A percentile compares a stretch with the other conserved stretches of the same genome.
Conservation (phyloP, 2,888 invertebrate species). For the Sussaba pulchella region DNA sequence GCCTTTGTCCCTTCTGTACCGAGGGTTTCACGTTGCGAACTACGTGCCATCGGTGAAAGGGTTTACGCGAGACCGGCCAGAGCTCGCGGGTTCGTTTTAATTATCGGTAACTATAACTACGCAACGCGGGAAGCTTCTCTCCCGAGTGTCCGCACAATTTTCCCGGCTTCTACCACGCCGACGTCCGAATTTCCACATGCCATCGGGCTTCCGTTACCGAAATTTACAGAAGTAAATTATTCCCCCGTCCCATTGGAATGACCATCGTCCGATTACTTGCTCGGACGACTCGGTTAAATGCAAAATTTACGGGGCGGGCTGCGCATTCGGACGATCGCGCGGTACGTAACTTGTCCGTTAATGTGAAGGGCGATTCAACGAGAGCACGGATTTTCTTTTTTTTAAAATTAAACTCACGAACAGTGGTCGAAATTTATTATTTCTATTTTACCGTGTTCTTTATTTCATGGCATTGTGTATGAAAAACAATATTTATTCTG, state of each 20-base stretch:
- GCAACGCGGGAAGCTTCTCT: slow-evolving; percentile 40
- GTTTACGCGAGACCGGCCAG: not conserved
- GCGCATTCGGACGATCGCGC: not conserved
- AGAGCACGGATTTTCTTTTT: too few relatives aligned
- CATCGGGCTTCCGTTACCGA: not conserved
- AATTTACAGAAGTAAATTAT: slow-evolving; percentile 16
- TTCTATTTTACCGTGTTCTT: too few relatives aligned
- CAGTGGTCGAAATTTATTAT: too few relatives aligned
- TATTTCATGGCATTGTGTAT: too few relatives aligned
- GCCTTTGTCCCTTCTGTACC: slow-evolving; percentile 52
- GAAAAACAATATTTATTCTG: too few relatives aligned
- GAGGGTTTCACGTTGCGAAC: slow-evolving; percentile 5
- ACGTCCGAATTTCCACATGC: not conserved
- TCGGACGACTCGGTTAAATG: slow-evolving; percentile 36
- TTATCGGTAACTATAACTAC: slow-evolving; percentile 59
- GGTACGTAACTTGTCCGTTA: not conserved
- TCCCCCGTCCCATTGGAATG: slow-evolving; percentile 1
- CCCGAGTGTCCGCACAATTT: slow-evolving; percentile 2
- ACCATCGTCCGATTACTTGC: slow-evolving; percentile 31
- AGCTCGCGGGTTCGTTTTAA: slow-evolving; percentile 56
- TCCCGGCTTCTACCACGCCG: not conserved
- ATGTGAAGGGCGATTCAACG: too few relatives aligned
- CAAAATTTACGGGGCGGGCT: slow-evolving; percentile 23
- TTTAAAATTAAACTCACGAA: too few relatives aligned
- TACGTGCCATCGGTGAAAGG: not conserved